Evolutionary conservation across 2,888 invertebrate species (phyloP), one percentile per base, ranked within the genome.

Genomic region (Blastobasis adustella): DNA sequence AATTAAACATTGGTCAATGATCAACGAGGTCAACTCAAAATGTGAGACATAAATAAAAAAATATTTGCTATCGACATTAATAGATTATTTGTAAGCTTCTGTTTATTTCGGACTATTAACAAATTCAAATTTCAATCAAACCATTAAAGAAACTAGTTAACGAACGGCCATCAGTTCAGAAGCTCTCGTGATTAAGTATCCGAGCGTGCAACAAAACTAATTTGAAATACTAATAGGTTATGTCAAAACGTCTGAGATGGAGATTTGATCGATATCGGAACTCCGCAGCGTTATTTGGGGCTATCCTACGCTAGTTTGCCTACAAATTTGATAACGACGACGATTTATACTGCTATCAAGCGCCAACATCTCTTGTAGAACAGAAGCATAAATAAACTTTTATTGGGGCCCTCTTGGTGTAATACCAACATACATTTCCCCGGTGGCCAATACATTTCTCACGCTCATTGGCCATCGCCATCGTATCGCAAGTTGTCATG

Each of bases 401-500:
- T 46, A 46, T 38, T n/a, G n/a, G 46, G n/a, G 38, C 38, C 37
- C 8, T 23, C 1, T 23, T 45, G 23, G 8, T 10, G 10, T 45
- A 45, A 45, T 23, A 10, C 37, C 23, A 46, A 9, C 46, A 46
- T 37, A 7, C 51, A 5, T 51, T 46, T 42, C 59, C 60, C 65
- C 69, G 66, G 66, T 63, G 67, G 61, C 57, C 59, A 62, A 69
- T 64, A 67, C 66, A 67, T 69, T 79, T 86, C 85, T 80, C 86
- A 86, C 85, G 81, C 69, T 71, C 78, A 83, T 86, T 77, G 75
- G 72, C 72, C 23, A 23, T 23, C 23, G 23, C 23, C 69, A 69
- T 68, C 60, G 61, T 61, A 62, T 69, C 68, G 72, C 72, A 69
- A 63, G 66, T 68, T 71, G 74, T 72, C 76, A 73, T 68, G 65